Evolutionary conservation across 2,113 vertebrate species (phyloP), one percentile per base, ranked within the genome.

Genomic region (Clarias macrocephalus): DNA sequence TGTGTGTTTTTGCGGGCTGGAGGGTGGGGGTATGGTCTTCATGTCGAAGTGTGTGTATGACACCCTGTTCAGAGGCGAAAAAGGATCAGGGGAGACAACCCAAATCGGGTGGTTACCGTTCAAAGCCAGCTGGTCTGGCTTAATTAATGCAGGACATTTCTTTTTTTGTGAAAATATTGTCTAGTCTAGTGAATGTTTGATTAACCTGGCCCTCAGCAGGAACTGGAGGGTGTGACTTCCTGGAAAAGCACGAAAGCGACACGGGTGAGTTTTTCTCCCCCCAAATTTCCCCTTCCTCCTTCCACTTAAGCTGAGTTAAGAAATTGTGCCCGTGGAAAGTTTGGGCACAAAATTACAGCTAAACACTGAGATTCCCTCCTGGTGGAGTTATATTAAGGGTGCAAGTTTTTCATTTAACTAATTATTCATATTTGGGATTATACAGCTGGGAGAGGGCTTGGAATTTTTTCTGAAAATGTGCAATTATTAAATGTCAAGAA

Each of bases 111-210:
- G 96, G 96, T 96, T 97, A 96, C 97, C 97, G 95, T 97, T 96
- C 96, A 97, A 99, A 99, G 98, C 98, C 98, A 99, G 98, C 98
- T 99, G 98, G 98, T 98, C 98, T 99, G 98, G 98, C 98, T 99
- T 99, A 96, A 97, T 96, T 88, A 92, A 93, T 95, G 94, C 93
- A 91, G 95, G 94, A 88, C 94, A 94, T 95, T 94, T 92, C 87
- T 92, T 93, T 83, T 28, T 91, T 60, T 93, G 88, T 93, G 94
- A 89, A 91, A 37, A 72, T 84, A 85, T 48, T 59, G 72, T 87
- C 80, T 89, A 96, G 95, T 94, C 96, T 95, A 93, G 96, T 93
- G 92, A 91, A 89, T 88, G 87, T 91, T 96, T 96, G 91, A 95
- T 94, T 95, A 94, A 95, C 94, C 66, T 94, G 95, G 90, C 94